Conservation (phyloP, 2,888 invertebrate species). For the Tiliacea citrago region DNA sequence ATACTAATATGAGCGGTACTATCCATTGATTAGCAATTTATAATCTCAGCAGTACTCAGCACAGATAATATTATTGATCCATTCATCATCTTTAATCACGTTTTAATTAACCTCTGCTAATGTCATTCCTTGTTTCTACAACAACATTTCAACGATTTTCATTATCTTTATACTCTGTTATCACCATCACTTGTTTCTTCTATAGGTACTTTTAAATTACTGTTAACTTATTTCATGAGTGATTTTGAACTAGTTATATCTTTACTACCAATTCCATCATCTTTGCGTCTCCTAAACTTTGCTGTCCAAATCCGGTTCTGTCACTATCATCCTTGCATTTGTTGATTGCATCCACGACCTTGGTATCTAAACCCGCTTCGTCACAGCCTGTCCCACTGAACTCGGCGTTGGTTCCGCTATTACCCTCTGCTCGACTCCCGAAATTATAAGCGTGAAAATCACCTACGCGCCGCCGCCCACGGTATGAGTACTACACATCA, state of each 20-base stretch:
- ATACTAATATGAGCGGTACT: conserved; percentile 28
- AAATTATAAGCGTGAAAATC: conserved; percentile 82
- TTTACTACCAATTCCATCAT: background rate
- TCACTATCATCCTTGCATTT: conserved; percentile 63
- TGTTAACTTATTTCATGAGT: background rate
- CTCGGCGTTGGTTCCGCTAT: conserved; percentile 73
- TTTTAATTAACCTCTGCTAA: conserved; percentile 28
- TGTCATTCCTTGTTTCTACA: conserved; percentile 20
- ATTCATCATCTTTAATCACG: conserved; percentile 16
- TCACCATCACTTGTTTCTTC: background rate
- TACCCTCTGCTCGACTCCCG: conserved; percentile 72
- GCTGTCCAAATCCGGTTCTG: conserved; percentile 25
- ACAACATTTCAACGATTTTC: background rate
- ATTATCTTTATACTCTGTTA: background rate
- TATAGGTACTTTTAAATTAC: background rate
- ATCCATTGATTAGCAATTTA: conserved; percentile 47
- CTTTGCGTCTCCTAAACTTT: background rate
- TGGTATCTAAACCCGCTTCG: conserved; percentile 59
- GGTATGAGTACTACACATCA: conserved; percentile 60
- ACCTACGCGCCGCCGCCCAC: conserved; percentile 77
- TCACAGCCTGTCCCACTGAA: conserved; percentile 73
- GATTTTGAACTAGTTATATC: background rate
- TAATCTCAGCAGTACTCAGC: conserved; percentile 25
- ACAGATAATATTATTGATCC: conserved; percentile 20
- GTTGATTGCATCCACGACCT: conserved; percentile 71